A percentile compares a stretch with the other conserved stretches of the same genome.
phyloP scores from a whole-genome alignment of 2,888 invertebrate genomes.

The Hydropsyche betteni region DNA sequence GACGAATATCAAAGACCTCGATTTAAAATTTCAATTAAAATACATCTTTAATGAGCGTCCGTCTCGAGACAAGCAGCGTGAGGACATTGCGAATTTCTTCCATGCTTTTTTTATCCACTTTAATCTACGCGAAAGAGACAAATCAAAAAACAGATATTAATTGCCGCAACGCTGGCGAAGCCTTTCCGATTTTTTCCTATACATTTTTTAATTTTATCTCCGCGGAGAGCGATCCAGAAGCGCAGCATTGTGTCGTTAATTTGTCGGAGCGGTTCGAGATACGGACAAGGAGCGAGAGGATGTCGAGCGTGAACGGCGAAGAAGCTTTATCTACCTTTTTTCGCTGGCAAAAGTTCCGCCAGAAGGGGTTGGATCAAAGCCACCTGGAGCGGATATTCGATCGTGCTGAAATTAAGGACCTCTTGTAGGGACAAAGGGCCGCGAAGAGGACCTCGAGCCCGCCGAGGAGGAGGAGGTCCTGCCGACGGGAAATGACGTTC shows the following conservation, averaged over 20 bases:
- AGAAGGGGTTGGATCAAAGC: conserved; percentile 20
- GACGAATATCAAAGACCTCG: conserved; percentile 8
- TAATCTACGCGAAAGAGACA: neutral
- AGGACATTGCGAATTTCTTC: neutral
- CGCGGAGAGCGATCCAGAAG: neutral
- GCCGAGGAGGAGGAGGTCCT: conserved; percentile 32
- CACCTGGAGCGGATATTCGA: conserved; percentile 39
- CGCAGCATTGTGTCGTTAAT: conserved; percentile 21
- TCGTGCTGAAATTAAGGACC: conserved; percentile 36
- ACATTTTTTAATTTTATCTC: neutral
- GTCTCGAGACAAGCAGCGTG: neutral
- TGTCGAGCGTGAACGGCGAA: conserved; percentile 13
- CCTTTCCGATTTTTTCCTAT: conserved; percentile 3
- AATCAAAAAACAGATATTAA: neutral
- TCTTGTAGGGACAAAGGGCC: conserved; percentile 18
- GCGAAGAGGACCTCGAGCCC: neutral
- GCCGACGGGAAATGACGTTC: conserved; percentile 51
- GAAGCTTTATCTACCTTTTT: conserved; percentile 7
- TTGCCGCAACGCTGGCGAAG: conserved; percentile 1
- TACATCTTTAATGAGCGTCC: conserved; percentile 4
- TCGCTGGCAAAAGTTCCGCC: neutral
- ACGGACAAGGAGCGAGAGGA: neutral
- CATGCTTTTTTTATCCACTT: too few species aligned
- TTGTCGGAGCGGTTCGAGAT: conserved; percentile 4
- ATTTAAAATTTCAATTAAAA: conserved; percentile 28